These are phyloP conservation scores for Apis laboriosa DNA, from an alignment of 1,140 invertebrate genomes.

Conservation along the genomic window DNA sequence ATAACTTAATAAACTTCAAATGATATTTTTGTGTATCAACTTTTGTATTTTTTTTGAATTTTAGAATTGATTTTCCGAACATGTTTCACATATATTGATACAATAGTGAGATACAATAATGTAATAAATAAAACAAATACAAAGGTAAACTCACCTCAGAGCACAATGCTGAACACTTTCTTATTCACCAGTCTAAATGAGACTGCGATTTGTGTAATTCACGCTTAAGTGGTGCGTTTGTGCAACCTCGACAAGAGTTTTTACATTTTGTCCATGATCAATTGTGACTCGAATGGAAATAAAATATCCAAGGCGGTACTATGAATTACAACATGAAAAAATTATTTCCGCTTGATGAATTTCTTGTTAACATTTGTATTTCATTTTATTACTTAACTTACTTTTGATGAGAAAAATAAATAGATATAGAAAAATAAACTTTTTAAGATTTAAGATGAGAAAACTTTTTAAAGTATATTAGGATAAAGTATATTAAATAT, in stretches of 20 bases:
- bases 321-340: neutral
- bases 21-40: no score
- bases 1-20: no score
- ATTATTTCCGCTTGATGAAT: neutral
- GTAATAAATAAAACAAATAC: neutral
- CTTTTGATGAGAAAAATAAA: neutral
- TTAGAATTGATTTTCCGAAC: no score
- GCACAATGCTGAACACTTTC: neutral
- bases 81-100: no score
- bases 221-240: neutral
- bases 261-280: conserved; percentile 30
- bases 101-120: neutral
- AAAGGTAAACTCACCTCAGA: no score
- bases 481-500: no score
- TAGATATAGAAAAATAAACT: neutral
- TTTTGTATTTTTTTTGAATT: no score
- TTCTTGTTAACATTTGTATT: neutral
- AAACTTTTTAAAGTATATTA: no score
- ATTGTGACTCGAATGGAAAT: neutral
- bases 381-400: no score
- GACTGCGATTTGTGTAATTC: conserved; percentile 30
- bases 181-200: conserved; percentile 1
- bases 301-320: neutral
- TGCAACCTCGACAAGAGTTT: conserved; percentile 22
- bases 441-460: no score